phyloP scores from a whole-genome alignment of 2,113 vertebrate genomes.

The Lepidothrix coronata region DNA sequence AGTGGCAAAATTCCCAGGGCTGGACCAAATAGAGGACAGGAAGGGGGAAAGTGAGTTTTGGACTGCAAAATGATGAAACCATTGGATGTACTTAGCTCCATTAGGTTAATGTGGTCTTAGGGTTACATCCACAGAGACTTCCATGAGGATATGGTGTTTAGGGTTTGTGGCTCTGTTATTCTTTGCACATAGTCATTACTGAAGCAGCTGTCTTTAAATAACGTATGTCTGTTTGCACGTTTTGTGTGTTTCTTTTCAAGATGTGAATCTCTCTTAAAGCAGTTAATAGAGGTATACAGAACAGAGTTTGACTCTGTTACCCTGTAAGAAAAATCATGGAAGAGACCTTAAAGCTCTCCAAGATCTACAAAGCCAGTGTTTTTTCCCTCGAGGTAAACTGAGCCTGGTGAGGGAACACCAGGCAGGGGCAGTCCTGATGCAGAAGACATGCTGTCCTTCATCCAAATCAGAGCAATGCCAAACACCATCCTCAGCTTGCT shows the following conservation, averaged over 20 bases:
- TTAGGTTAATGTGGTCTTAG: background rate
- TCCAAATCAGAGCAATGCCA: background rate
- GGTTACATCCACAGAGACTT: background rate
- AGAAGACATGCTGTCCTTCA: background rate
- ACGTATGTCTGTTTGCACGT: background rate
- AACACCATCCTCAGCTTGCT: background rate
- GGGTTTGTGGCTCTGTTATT: background rate
- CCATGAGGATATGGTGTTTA: background rate
- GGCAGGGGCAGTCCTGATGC: background rate
- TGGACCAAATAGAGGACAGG: background rate
- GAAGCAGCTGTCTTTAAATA: background rate
- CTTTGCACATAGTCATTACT: background rate
- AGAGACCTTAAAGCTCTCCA: background rate
- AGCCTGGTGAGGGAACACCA: background rate
- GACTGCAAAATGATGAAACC: background rate
- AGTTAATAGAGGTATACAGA: background rate
- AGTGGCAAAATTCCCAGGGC: background rate
- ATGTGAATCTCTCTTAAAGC: background rate
- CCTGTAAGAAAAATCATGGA: background rate
- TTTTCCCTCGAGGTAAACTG: background rate
- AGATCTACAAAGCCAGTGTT: background rate
- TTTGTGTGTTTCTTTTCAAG: background rate
- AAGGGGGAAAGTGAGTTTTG: background rate
- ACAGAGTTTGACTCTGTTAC: background rate
- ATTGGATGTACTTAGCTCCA: background rate